Conservation (phyloP, 2,113 vertebrate species). For the Castor canadensis region DNA sequence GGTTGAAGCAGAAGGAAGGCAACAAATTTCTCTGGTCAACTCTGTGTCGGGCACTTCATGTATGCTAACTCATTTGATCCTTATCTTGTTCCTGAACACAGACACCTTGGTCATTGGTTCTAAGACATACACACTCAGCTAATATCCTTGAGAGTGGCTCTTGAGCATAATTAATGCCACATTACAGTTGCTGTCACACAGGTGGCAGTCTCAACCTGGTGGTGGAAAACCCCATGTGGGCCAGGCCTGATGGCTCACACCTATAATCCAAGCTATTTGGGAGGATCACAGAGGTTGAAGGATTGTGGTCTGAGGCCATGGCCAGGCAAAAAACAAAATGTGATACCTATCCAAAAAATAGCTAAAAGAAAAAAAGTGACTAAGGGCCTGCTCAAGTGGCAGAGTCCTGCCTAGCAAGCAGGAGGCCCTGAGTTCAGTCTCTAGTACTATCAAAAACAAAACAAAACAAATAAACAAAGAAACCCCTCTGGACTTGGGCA, state of each 20-base stretch:
- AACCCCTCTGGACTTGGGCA: neutral
- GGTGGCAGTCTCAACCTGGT: slow-evolving; percentile 16
- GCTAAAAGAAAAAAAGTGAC: no score
- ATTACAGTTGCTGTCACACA: neutral
- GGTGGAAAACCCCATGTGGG: neutral
- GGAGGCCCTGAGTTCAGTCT: no score
- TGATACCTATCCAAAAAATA: no score
- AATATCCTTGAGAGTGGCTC: neutral
- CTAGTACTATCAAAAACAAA: no score
- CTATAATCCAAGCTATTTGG: no score
- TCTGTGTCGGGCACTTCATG: neutral
- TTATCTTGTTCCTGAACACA: neutral
- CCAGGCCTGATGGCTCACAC: no score
- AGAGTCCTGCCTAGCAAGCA: no score
- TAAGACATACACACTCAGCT: neutral
- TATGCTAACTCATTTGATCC: neutral
- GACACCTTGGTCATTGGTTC: neutral
- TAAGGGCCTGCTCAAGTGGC: no score
- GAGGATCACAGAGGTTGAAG: no score
- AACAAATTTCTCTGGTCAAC: neutral
- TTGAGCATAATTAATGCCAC: neutral
- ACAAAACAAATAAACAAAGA: no score
- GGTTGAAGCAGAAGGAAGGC: neutral
- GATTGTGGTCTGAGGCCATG: no score
- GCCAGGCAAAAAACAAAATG: no score